phyloP scores from a whole-genome alignment of 2,888 invertebrate species.

The Caenorhabditis japonica region DNA sequence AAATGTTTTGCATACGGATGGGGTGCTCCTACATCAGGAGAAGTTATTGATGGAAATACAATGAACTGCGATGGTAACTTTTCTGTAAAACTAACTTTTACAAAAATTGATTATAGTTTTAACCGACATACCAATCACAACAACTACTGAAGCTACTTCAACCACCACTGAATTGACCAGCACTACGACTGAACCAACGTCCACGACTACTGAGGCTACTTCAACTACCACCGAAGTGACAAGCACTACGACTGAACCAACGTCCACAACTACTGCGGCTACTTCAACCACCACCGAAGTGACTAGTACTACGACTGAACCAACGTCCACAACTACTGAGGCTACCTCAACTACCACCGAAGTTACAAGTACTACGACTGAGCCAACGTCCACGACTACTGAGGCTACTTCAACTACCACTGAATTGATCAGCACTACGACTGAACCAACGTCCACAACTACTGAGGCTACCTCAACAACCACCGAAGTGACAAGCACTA shows the following conservation, averaged over 20 bases:
- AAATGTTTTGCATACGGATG: constrained; percentile 46
- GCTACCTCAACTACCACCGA: constrained; percentile 22
- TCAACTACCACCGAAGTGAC: constrained; percentile 19
- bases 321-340: constrained; percentile 12
- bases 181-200: constrained; percentile 12
- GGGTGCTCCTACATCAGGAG: constrained; percentile 18
- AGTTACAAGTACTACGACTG: constrained; percentile 4
- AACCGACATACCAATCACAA: constrained; percentile 32
- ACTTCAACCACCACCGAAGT: constrained; percentile 10
- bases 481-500: not conserved
- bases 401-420: no score
- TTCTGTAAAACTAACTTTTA: not conserved
- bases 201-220: constrained; percentile 11
- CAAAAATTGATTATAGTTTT: constrained; percentile 27
- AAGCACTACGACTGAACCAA: constrained; percentile 6
- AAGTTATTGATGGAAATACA: constrained; percentile 16
- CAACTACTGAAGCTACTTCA: constrained; percentile 27
- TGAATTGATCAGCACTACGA: no score
- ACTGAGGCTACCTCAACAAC: not conserved
- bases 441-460: not conserved
- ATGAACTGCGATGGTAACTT: constrained; percentile 43
- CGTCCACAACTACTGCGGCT: constrained; percentile 4
- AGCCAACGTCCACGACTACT: no score
- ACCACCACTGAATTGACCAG: constrained; percentile 12
- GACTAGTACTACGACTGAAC: constrained; percentile 18